Evolutionary conservation across 1,140 invertebrate species (phyloP).

Genomic region (Onthophagus taurus): DNA sequence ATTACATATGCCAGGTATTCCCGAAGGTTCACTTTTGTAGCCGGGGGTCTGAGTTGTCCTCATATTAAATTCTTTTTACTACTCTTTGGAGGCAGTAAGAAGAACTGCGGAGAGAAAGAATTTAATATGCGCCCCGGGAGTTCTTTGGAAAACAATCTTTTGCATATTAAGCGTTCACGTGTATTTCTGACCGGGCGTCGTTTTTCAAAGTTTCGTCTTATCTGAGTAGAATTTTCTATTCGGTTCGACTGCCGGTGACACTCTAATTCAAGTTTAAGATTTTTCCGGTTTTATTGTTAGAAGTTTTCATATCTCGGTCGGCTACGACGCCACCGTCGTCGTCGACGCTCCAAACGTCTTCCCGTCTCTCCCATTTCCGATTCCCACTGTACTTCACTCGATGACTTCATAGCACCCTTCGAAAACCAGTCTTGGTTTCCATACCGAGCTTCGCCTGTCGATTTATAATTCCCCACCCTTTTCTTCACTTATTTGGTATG

Average conservation of each 20-base stretch:
- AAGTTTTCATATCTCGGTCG: conserved; percentile 19
- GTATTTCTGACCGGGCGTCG: conserved; percentile 17
- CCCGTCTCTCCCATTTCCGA: neutral
- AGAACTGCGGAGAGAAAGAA: too few relatives aligned
- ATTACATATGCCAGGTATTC: too few relatives aligned
- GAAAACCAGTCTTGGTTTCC: too few relatives aligned
- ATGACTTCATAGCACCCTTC: too few relatives aligned
- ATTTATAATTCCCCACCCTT: conserved; percentile 8
- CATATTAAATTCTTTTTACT: too few relatives aligned
- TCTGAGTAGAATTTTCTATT: conserved; percentile 24
- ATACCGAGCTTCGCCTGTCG: too few relatives aligned
- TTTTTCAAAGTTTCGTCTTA: conserved; percentile 21
- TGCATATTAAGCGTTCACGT: conserved; percentile 23
- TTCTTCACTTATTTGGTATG: too few relatives aligned
- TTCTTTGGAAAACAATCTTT: conserved; percentile 21
- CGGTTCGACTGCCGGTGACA: conserved; percentile 26
- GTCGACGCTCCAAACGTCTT: neutral
- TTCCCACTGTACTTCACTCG: too few relatives aligned
- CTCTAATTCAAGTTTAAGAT: conserved; percentile 28
- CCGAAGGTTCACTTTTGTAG: too few relatives aligned
- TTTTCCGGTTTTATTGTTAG: conserved; percentile 16
- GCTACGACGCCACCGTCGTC: neutral
- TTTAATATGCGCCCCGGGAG: conserved; percentile 18
- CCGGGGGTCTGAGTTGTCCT: too few relatives aligned
- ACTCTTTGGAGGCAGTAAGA: too few relatives aligned